Base-by-base conservation (phyloP, 2,888 invertebrate genomes). In the Cylindroiulus punctatus region DNA sequence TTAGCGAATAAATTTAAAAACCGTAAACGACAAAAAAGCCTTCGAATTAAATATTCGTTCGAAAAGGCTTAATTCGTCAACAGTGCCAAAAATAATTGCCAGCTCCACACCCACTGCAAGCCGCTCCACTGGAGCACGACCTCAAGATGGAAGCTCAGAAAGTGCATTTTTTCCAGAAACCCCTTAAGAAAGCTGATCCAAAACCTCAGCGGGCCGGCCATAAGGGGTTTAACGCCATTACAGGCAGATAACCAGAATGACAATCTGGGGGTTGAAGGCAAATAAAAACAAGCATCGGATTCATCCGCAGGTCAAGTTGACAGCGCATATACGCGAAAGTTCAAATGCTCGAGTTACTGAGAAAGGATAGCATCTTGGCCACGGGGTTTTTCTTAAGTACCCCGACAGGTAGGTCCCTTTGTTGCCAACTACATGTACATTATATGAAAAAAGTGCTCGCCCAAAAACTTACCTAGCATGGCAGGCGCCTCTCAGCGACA, bases 391-490 rank as follows among this genome's bases (percentile, higher is more conserved):
- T 26, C 26, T 83, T 83, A 83, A 83, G 83, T 83, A 44, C 44
- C 36, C 12, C 83, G 17, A 26, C 83, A 83, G 83, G 44, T 83
- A 83, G 83, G 83, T 83, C 83, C 83, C 26, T 40, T 83, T 83
- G 83, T 83, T 83, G 10, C 26, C 65, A 3, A 2, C n/a, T 0
- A 26, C 26, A 0, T 57, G 3, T 40, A n/a, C 40, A 17, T n/a
- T 40, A 44, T 83, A 83, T 83, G 8, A 36, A 42, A 83, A 83
- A 40, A 83, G n/a, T 83, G 44, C n/a, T 42, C 83, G 42, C 83
- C 44, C 22, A 83, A 76, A n/a, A 40, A 83, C 83, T 83, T n/a
- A 83, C 83, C 83, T 83, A 83, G 83, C 83, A 83, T 83, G 40
- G 42, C 44, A 83, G 44, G 44, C 83, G 83, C 83, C 83, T 83